Base-by-base conservation (phyloP, 2,797 vertebrate genomes). In the Menidia menidia region DNA sequence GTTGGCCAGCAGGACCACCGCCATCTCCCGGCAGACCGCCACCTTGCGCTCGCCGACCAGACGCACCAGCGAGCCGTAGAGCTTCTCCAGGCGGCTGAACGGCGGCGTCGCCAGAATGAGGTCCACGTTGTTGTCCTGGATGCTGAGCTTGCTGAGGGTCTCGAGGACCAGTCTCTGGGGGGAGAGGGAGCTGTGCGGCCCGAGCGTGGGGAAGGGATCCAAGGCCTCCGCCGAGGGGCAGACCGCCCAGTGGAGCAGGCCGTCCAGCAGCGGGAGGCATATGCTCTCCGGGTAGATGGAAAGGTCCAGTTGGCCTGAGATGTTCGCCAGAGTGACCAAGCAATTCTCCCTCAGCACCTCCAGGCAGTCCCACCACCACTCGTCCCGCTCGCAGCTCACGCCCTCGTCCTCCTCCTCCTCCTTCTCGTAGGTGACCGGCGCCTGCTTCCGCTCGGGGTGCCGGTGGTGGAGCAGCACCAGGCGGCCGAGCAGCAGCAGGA, bases 291-390 rank as follows among this genome's bases (percentile, higher is more conserved):
- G 95, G 90, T 98, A 99, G 7, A 97, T 89, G 32, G 97, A 98
- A 62, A 99, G 96, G 95, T 99, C 97, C 89, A 99, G 92, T 92
- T 98, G 97, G 82, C 98, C 98, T 4, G 97, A 98, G 93, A 99
- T 97, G 91, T 99, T 99, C 47, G 98, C 97, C 79, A 99, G 89
- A 0, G 98, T 99, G 81, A 99, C 98, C 92, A 99, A 90, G 39
- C 97, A 97, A 87, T 99, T 99, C 91, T 99, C 98, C 66, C 97
- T 92, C 74, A 99, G 90, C 89, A 95, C 95, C 92, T 98, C 97
- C 62, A 99, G 95, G 93, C 97, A 99, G 94, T 99, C 97, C 97
- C 97, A 99, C 97, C 97, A 99, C 98, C 98, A 99, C 90, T 98
- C 97, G 51, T 97, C 97, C 64, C 96, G 93, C 93, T 97, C 96